Evolutionary conservation across 2,797 vertebrate species (phyloP), one percentile per base, ranked within the genome.

Genomic region (Lepilemur ruficaudatus): DNA sequence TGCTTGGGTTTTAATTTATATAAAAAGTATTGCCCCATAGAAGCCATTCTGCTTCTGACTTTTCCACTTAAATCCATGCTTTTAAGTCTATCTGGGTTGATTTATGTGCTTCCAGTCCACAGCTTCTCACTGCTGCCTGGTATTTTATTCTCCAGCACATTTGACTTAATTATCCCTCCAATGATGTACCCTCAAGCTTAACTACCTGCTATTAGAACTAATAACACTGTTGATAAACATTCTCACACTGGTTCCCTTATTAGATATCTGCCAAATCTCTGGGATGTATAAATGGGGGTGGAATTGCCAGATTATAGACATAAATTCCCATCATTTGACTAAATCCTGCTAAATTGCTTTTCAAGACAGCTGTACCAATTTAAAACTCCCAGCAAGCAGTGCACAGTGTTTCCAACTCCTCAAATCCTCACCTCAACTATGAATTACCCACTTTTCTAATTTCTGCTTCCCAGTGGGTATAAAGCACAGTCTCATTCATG

Each of bases 291-390:
- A 93, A 85, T 78, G 46, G 38, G 75, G 95, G 48, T 95, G 79
- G 67, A 95, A 96, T 86, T 94, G 82, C 32, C 20, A 72, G 86
- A 83, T 94, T 72, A 61, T 48, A 67, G 67, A 94, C 55, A 81
- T 93, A 89, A 96, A 94, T 89, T 78, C 87, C 69, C 82, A 38
- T 85, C 59, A 92, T 97, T 97, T 95, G 94, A 61, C 92, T 90
- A 91, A 97, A 94, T 88, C 79, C 78, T 88, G 55, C 86, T 90
- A 96, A 91, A 84, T 84, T 91, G 72, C 52, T 89, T 93, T 92
- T 73, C 48, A 76, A 79, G 92, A 88, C n/a, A 96, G 92, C 59
- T 91, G 61, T 88, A 87, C 41, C 25, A 78, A 70, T 78, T 84
- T 87, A 25, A 90, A 88, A 80, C 18, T 95, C 65, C 59, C 70